Evolutionary conservation across 2,888 invertebrate genomes (phyloP).

Genomic region (Drosophila setosimentum): DNA sequence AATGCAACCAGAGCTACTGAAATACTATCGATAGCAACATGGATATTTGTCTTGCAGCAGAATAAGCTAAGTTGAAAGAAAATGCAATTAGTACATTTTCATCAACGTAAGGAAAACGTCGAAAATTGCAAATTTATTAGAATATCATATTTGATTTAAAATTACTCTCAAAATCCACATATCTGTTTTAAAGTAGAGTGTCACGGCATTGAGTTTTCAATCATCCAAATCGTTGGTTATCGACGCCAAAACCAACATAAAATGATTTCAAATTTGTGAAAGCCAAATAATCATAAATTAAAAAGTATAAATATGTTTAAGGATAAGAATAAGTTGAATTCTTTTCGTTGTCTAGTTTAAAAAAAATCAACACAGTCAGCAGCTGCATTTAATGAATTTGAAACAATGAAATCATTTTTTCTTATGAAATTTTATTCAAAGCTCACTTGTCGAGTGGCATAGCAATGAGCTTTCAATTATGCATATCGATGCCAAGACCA

Average conservation of each 20-base stretch:
- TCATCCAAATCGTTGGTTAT: not conserved
- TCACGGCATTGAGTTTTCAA: slow-evolving; percentile 13
- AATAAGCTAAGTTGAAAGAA: not conserved
- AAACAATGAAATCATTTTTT: not conserved
- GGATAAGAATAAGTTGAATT: not conserved
- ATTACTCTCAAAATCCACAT: not conserved
- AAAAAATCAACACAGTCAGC: not conserved
- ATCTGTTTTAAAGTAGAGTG: not conserved
- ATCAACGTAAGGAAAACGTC: not conserved
- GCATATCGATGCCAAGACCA: not conserved
- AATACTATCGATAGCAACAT: slow-evolving; percentile 27
- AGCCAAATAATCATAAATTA: too few relatives aligned
- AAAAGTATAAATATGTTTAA: not conserved
- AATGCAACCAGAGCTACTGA: slow-evolving; percentile 24
- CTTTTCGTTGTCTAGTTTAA: not conserved
- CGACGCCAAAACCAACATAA: slow-evolving; percentile 4
- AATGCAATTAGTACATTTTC: not conserved
- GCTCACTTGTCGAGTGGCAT: not conserved
- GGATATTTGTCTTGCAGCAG: not conserved
- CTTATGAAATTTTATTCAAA: not conserved
- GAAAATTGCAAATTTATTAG: not conserved
- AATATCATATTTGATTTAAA: not conserved
- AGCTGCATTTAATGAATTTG: not conserved
- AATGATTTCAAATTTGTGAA: not conserved
- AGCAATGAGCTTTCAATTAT: slow-evolving; percentile 7